Percentiles rank a stretch among this genome's conserved stretches.
phyloP scores from a whole-genome alignment of 2,113 vertebrate species.

The Malurus elegans region DNA sequence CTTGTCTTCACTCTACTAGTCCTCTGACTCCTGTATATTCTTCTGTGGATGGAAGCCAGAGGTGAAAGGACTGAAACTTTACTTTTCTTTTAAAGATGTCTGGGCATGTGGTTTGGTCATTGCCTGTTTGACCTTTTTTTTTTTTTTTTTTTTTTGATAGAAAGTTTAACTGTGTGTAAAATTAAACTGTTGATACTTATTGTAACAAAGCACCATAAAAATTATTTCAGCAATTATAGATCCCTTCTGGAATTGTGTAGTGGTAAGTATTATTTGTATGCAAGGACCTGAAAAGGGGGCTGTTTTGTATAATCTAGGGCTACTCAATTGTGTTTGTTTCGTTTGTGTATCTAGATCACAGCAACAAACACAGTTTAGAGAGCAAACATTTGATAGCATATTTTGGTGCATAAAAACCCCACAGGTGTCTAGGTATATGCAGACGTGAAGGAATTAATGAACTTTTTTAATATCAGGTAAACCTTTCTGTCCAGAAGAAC shows the following conservation, averaged over 20 bases:
- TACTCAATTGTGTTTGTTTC: neutral
- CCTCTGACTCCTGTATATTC: neutral
- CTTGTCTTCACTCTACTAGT: neutral
- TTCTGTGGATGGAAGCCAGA: neutral
- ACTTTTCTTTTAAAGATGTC: neutral
- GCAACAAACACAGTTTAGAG: conserved; percentile 45
- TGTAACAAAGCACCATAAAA: neutral
- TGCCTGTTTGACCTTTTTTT: neutral
- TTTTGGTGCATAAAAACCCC: conserved; percentile 8
- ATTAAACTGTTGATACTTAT: neutral
- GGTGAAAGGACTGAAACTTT: neutral
- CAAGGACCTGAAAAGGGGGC: neutral
- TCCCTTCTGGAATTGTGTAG: neutral
- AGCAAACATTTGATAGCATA: conserved; percentile 23
- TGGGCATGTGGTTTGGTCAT: neutral
- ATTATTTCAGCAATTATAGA: neutral
- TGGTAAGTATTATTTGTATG: neutral
- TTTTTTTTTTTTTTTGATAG: neutral
- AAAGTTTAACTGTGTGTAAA: neutral
- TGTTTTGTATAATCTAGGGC: neutral
- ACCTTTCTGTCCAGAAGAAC: conserved; percentile 29
- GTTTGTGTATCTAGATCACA: conserved; percentile 25
- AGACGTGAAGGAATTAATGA: conserved; percentile 65
- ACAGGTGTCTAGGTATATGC: conserved; percentile 5
- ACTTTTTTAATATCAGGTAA: conserved; percentile 59